Conservation (phyloP, 2,888 invertebrate species). For the Antheraea yamamai region DNA sequence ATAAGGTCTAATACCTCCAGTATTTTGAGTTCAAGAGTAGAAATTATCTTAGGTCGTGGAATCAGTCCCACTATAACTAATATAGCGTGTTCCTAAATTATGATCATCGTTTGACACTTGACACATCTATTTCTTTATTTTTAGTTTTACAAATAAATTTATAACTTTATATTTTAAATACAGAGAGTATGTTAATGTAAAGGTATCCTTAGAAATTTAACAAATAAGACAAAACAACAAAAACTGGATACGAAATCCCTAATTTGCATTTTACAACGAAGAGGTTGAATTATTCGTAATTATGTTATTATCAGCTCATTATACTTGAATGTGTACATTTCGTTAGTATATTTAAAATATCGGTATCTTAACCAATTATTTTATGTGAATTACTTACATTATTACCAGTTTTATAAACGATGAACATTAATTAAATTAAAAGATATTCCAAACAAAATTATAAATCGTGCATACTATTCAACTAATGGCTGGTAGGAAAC, state of each 20-base stretch:
- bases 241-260: constrained; percentile 24
- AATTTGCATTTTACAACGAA: constrained; percentile 48
- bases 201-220: constrained; percentile 12
- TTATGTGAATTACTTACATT: background rate
- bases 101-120: too few relatives aligned
- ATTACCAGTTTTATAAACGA: background rate
- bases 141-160: too few relatives aligned
- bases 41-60: background rate
- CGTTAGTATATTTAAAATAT: constrained; percentile 2
- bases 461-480: too few relatives aligned
- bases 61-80: background rate
- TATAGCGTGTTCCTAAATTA: background rate
- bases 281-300: constrained; percentile 36
- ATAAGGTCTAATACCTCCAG: too few relatives aligned
- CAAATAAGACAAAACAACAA: constrained; percentile 9
- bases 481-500: too few relatives aligned
- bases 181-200: background rate
- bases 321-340: constrained; percentile 18
- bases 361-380: background rate
- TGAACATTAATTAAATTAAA: too few relatives aligned
- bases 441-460: too few relatives aligned
- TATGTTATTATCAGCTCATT: constrained; percentile 48
- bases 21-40: background rate
- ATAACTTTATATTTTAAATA: background rate
- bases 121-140: too few relatives aligned